Evolutionary conservation across 2,113 vertebrate genomes (phyloP), one percentile per base, ranked within the genome.

Genomic region (Electrona antarctica): DNA sequence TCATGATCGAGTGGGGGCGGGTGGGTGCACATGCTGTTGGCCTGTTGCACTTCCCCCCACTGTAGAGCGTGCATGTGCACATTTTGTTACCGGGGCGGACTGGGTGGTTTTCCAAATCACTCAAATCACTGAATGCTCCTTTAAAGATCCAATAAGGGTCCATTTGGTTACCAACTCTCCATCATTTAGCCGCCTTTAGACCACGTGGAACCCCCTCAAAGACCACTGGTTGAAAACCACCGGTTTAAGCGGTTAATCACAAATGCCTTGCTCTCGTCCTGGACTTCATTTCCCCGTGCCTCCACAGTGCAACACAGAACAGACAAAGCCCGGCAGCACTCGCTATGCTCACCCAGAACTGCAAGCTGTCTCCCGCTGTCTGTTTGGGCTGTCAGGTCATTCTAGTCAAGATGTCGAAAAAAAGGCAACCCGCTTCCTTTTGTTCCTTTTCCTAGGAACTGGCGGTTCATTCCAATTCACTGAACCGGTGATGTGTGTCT

Each of bases 311-410:
- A 55, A 56, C 77, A 63, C 71, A 46, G 64, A 88, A 74, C 69
- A 46, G 6, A 12, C 21, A 80, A 73, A 79, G 47, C 2, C 9
- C 46, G 13, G 60, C 65, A 3, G 84, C 80, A 81, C 64, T 89
- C 49, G 9, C n/a, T 21, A 52, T 11, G 1, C 60, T 67, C 55
- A 6, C 72, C 68, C 60, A 80, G 76, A 80, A 63, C 76, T 87
- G 64, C 83, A 87, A 74, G 79, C 79, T 85, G 74, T 79, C 75
- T 76, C 71, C 52, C 15, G 10, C 61, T 71, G 71, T 84, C 41
- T 64, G 76, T 81, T 87, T 85, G 70, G 76, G 76, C 64, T 90
- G 89, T 91, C 90, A 89, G 88, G 81, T 90, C 88, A 82, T 85
- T 87, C 74, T 89, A 86, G 87, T 91, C 87, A 85, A 82, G 70